phyloP scores from a whole-genome alignment of 2,888 invertebrate genomes.

The Drosophila ezoana region DNA sequence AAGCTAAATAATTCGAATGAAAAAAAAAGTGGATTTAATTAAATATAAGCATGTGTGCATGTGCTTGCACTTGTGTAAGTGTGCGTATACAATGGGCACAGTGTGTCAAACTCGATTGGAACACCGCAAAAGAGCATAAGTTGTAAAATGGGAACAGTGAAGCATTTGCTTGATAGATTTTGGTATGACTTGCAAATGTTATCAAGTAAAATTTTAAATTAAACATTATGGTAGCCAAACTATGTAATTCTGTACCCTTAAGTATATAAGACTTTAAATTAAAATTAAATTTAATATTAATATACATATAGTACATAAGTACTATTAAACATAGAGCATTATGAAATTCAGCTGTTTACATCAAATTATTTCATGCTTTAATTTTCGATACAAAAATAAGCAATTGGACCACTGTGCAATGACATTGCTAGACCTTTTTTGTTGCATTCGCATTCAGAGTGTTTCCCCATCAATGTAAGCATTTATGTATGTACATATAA shows the following conservation, averaged over 20 bases:
- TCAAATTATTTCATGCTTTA: too few species aligned
- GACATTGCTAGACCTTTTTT: slow-evolving; percentile 33
- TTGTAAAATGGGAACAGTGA: background rate
- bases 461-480: slow-evolving; percentile 29
- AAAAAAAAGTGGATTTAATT: slow-evolving; percentile 68
- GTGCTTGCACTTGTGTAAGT: slow-evolving; percentile 27
- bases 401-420: slow-evolving; percentile 39
- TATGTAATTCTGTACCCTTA: too few species aligned
- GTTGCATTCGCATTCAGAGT: slow-evolving; percentile 34
- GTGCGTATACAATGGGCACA: slow-evolving; percentile 37
- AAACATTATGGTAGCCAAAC: too few species aligned
- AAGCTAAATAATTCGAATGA: slow-evolving; percentile 39
- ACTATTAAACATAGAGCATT: too few species aligned
- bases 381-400: too few species aligned
- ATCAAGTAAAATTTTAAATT: too few species aligned
- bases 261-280: too few species aligned
- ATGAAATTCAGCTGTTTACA: too few species aligned
- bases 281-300: too few species aligned
- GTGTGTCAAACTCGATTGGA: slow-evolving; percentile 26
- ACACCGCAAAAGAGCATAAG: background rate
- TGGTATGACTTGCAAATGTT: too few species aligned
- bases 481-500: too few species aligned
- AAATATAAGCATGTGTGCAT: slow-evolving; percentile 52
- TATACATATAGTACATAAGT: too few species aligned
- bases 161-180: background rate